phyloP scores from a whole-genome alignment of 2,888 invertebrate species.

The Fissipunctia ypsillon region DNA sequence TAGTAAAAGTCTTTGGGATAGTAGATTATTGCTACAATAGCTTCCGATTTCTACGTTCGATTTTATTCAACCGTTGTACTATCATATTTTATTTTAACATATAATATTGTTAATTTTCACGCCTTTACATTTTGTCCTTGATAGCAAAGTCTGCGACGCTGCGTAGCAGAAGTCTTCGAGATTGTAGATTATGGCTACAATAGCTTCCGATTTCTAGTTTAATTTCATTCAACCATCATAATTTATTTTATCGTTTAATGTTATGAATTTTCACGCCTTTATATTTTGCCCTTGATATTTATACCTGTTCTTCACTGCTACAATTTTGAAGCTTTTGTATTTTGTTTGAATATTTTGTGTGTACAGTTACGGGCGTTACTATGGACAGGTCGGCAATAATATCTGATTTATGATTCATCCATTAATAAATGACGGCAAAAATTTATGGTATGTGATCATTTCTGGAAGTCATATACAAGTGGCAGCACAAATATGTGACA shows the following conservation, averaged over 20 bases:
- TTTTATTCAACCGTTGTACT: neutral
- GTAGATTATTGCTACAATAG: constrained; percentile 1
- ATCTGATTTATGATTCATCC: no score
- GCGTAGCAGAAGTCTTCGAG: constrained; percentile 20
- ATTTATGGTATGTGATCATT: no score
- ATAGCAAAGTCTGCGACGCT: constrained; percentile 18
- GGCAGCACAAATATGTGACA: no score
- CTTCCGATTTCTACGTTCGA: neutral
- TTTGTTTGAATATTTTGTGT: neutral
- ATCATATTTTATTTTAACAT: neutral
- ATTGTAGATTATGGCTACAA: constrained; percentile 5
- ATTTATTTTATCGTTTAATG: neutral
- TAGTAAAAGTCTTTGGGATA: constrained; percentile 20
- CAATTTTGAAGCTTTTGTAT: neutral
- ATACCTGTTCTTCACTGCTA: neutral
- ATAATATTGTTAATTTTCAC: neutral
- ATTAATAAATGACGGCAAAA: no score
- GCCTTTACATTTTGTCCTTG: neutral
- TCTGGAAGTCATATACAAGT: no score
- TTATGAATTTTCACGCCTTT: neutral
- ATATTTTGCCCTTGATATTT: neutral
- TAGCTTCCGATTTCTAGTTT: neutral
- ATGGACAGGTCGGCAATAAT: no score
- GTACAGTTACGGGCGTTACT: neutral
- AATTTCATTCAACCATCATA: neutral